phyloP scores from a whole-genome alignment of 2,113 vertebrate genomes.

The Acinonyx jubatus region DNA sequence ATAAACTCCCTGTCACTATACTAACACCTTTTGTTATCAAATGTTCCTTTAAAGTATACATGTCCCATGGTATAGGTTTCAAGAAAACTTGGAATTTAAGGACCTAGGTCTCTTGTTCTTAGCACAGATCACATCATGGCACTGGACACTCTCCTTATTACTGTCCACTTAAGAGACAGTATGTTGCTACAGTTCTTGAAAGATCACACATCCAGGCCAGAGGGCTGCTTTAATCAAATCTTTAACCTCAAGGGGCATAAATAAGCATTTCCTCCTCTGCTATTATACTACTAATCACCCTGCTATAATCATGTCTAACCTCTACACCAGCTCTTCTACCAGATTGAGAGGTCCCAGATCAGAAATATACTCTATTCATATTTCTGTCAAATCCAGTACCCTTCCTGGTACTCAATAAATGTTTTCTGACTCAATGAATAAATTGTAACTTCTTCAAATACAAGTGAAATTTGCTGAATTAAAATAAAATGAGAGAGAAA shows the following conservation, averaged over 20 bases:
- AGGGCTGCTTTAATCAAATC: background rate
- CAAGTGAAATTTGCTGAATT: constrained; percentile 10
- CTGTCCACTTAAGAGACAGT: background rate
- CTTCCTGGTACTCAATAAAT: background rate
- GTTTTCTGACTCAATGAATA: background rate
- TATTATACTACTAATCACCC: background rate
- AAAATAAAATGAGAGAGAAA: background rate
- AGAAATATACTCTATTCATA: background rate
- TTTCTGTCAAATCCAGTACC: background rate
- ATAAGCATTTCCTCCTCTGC: background rate
- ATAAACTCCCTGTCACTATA: background rate
- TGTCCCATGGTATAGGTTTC: background rate
- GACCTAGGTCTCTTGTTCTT: background rate
- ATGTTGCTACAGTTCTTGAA: background rate
- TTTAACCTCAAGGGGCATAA: background rate
- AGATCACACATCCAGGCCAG: background rate
- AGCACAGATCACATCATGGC: background rate
- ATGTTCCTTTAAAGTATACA: background rate
- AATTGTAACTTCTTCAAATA: constrained; percentile 3
- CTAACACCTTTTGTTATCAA: background rate
- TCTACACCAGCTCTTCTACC: background rate
- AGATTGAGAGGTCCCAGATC: background rate
- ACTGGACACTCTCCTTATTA: background rate
- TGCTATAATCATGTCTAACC: background rate
- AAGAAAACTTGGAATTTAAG: background rate